Evolutionary conservation across 1,140 invertebrate genomes (phyloP).

Genomic region (Formica selysi): DNA sequence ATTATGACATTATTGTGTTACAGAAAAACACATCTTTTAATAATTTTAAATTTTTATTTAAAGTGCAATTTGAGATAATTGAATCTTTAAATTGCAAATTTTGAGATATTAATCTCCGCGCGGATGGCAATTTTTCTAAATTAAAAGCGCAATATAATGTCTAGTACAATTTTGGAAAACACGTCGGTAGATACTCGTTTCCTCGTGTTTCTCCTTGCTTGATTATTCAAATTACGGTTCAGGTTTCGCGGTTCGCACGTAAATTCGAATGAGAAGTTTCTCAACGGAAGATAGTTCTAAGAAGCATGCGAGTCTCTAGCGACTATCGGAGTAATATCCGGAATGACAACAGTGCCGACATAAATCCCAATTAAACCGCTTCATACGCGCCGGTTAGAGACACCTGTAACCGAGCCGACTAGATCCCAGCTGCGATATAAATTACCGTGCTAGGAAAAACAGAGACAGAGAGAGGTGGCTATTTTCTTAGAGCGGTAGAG

Average conservation of each 20-base stretch:
- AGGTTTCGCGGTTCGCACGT: neutral
- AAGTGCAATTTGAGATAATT: neutral
- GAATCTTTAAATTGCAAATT: neutral
- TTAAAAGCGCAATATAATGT: neutral
- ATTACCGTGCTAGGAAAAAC: neutral
- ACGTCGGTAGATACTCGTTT: neutral
- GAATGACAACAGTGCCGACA: constrained; percentile 21
- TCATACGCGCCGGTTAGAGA: constrained; percentile 23
- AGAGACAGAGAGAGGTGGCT: neutral
- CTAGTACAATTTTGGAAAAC: neutral
- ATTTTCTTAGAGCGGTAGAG: constrained; percentile 3
- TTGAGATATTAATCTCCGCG: neutral
- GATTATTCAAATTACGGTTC: neutral
- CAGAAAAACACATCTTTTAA: neutral
- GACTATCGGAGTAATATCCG: constrained; percentile 37
- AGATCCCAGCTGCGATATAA: constrained; percentile 33
- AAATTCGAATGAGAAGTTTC: constrained; percentile 23
- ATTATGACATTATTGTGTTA: neutral
- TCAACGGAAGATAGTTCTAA: neutral
- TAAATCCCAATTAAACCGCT: constrained; percentile 51
- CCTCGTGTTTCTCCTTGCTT: neutral
- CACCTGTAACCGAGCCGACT: constrained; percentile 38
- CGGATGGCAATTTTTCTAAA: neutral
- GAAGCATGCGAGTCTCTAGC: neutral
- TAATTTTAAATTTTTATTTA: neutral